These are phyloP conservation scores for Vandiemenella viatica DNA, from an alignment of 2,888 invertebrate species.

Conservation along the genomic window DNA sequence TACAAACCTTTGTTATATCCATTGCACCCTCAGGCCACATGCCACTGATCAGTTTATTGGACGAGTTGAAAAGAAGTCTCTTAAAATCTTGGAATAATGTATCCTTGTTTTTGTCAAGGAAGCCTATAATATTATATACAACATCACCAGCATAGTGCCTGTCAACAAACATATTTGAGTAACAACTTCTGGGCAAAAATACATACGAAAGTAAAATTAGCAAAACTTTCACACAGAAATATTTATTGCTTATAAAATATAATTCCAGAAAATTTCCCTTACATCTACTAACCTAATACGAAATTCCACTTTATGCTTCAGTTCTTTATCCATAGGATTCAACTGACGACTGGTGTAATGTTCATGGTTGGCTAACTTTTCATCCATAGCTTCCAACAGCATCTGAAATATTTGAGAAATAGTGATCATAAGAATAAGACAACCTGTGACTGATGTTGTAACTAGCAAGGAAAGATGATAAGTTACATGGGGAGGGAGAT, in stretches of 20 bases:
- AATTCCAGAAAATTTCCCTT: background rate
- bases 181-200: no score
- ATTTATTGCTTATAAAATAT: background rate
- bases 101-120: constrained; percentile 96
- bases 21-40: constrained; percentile 98
- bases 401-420: constrained; percentile 34
- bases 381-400: constrained; percentile 84
- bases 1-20: constrained; percentile 69
- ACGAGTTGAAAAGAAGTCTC: constrained; percentile 72
- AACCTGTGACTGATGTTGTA: no score
- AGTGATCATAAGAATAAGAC: no score
- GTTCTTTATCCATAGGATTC: constrained; percentile 64
- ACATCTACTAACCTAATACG: constrained; percentile 44
- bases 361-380: constrained; percentile 65
- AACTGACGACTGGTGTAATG: constrained; percentile 82
- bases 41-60: constrained; percentile 53
- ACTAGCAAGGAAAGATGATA: no score
- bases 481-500: no score
- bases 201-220: no score
- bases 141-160: constrained; percentile 96
- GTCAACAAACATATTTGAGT: no score
- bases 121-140: constrained; percentile 74
- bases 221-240: constrained; percentile 1
- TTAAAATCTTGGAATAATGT: constrained; percentile 95
- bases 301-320: constrained; percentile 65